phyloP scores from a whole-genome alignment of 2,797 vertebrate species.

The Myiothlypis chrysogaster region DNA sequence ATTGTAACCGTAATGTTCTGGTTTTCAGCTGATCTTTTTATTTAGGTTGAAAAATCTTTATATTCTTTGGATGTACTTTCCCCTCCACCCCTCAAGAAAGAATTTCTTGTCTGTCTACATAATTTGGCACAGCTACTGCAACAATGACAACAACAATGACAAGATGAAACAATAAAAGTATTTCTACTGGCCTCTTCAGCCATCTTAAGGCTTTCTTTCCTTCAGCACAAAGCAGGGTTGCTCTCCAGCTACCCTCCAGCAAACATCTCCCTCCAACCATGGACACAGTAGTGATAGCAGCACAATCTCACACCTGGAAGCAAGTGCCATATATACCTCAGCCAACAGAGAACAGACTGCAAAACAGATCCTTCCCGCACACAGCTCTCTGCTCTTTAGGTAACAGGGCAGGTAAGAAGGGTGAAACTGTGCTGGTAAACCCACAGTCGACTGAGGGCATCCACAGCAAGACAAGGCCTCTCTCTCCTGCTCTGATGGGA shows the following conservation, averaged over 20 bases:
- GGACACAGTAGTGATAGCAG: constrained; percentile 7
- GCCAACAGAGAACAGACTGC: constrained; percentile 21
- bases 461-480: constrained; percentile 54
- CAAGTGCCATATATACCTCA: not conserved
- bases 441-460: not conserved
- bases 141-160: not conserved
- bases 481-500: constrained; percentile 48
- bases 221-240: constrained; percentile 1
- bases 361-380: not conserved
- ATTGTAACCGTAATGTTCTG: not conserved
- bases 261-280: not conserved
- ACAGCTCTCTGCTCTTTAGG: not conserved
- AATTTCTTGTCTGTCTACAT: not conserved
- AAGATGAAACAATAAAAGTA: not conserved
- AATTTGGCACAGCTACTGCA: constrained; percentile 17
- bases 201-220: not conserved
- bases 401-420: not conserved
- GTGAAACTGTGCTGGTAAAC: constrained; percentile 11
- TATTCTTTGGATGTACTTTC: not conserved
- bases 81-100: not conserved
- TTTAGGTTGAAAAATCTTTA: not conserved
- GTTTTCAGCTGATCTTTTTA: not conserved
- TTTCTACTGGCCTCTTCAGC: not conserved
- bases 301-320: constrained; percentile 49
- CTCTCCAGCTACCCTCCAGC: constrained; percentile 3